Percentiles rank a stretch among this genome's conserved stretches.
phyloP scores from a whole-genome alignment of 1,140 invertebrate species.

The Psix sp. region DNA sequence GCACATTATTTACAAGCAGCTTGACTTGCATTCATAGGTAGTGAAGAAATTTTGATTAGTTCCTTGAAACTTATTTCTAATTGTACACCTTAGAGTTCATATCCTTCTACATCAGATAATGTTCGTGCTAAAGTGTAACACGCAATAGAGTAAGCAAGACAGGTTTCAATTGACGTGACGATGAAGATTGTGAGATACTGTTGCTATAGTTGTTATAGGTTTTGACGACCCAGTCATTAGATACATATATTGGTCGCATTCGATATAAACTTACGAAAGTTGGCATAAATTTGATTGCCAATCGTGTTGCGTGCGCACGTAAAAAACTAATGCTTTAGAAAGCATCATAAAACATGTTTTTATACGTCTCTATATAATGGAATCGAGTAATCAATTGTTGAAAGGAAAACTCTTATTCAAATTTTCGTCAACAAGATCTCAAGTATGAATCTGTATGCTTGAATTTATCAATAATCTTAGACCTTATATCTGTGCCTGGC shows the following conservation, averaged over 20 bases:
- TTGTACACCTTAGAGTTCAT: conserved; percentile 18
- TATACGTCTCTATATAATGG: no score
- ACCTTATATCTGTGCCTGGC: conserved; percentile 30
- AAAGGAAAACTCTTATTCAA: conserved; percentile 8
- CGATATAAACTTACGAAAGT: conserved; percentile 14
- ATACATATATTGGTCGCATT: conserved; percentile 24
- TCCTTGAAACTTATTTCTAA: conserved; percentile 29
- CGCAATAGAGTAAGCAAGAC: conserved; percentile 27
- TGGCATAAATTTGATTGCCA: conserved; percentile 11
- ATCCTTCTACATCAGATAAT: conserved; percentile 31
- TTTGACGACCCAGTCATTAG: conserved; percentile 26
- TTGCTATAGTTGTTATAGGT: conserved; percentile 41
- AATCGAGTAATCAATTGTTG: not conserved
- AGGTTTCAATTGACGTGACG: conserved; percentile 39
- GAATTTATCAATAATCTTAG: conserved; percentile 38
- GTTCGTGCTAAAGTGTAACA: conserved; percentile 29
- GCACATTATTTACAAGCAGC: not conserved
- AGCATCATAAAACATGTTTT: not conserved
- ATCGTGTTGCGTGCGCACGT: no score
- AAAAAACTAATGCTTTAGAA: no score
- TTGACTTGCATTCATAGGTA: not conserved
- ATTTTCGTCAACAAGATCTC: conserved; percentile 6
- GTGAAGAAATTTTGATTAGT: conserved; percentile 23
- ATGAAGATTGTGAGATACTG: conserved; percentile 37
- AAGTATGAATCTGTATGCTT: conserved; percentile 14